phyloP scores from a whole-genome alignment of 2,797 vertebrate species.

The Tangara arthus region DNA sequence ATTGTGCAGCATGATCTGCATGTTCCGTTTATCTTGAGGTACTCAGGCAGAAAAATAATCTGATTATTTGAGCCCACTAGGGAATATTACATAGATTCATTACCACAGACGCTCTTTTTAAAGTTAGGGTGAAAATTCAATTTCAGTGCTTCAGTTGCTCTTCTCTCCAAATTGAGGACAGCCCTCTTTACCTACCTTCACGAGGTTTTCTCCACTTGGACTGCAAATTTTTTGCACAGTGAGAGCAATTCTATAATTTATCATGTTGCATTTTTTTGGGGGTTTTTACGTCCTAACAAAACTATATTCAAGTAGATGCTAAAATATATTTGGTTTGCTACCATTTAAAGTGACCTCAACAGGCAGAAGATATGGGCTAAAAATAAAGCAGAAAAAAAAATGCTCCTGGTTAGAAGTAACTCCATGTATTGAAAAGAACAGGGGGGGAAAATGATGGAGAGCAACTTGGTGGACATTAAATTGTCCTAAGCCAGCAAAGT shows the following conservation, averaged over 20 bases:
- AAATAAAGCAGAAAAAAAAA: neutral
- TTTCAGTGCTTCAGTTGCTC: neutral
- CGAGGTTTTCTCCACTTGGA: neutral
- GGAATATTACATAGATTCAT: neutral
- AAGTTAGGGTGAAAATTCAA: neutral
- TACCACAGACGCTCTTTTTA: neutral
- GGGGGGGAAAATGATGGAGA: neutral
- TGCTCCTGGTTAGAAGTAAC: no score
- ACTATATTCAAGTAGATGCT: neutral
- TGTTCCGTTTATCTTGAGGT: neutral
- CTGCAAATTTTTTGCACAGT: neutral
- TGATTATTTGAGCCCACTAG: neutral
- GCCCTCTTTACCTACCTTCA: neutral
- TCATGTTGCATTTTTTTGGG: accelerated
- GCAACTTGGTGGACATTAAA: neutral
- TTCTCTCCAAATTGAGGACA: neutral
- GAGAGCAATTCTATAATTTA: neutral
- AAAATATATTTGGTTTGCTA: neutral
- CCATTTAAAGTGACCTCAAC: neutral
- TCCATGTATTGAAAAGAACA: no score
- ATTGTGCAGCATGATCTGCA: neutral
- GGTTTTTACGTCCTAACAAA: neutral
- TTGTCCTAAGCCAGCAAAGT: neutral
- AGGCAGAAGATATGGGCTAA: neutral
- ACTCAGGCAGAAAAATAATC: neutral